Evolutionary conservation across 2,888 invertebrate species (phyloP).

Genomic region (Ashinkailepas kermadecensis): DNA sequence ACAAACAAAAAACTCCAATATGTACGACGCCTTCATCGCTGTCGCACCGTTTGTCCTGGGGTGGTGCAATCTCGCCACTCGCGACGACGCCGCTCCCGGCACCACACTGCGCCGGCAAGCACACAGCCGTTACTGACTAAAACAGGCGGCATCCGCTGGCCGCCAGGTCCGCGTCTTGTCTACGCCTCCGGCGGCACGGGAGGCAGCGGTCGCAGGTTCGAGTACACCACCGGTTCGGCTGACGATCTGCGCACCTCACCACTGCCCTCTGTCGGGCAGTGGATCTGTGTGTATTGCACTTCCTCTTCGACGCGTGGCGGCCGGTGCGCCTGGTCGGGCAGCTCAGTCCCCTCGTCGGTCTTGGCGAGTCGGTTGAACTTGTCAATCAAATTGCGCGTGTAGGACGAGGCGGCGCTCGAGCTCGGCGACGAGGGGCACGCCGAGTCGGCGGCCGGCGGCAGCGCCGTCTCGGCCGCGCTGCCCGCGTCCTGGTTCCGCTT

Average conservation of each 20-base stretch:
- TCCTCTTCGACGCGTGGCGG: background rate
- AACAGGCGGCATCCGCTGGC: background rate
- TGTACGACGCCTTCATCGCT: too few relatives aligned
- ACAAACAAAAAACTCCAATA: too few relatives aligned
- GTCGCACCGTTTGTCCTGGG: too few relatives aligned
- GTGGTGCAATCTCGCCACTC: too few relatives aligned
- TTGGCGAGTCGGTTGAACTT: constrained; percentile 28
- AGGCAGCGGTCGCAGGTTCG: constrained; percentile 30
- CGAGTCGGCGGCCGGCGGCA: constrained; percentile 9
- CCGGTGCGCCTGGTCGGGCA: background rate
- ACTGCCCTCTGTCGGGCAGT: background rate
- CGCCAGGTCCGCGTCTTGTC: background rate
- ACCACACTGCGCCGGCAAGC: too few relatives aligned
- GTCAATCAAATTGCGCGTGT: constrained; percentile 24
- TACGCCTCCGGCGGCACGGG: constrained; percentile 28
- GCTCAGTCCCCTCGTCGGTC: constrained; percentile 23
- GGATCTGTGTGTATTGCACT: background rate
- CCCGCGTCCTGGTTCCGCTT: constrained; percentile 30
- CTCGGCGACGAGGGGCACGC: constrained; percentile 18
- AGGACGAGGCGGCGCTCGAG: constrained; percentile 21
- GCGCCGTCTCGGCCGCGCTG: background rate
- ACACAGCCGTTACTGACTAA: background rate
- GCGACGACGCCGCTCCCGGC: too few relatives aligned
- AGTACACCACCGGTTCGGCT: constrained; percentile 22
- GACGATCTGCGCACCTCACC: constrained; percentile 16